A percentile compares a stretch with the other conserved stretches of the same genome.
phyloP scores from a whole-genome alignment of 2,888 invertebrate genomes.

The Scaptomyza parva region DNA sequence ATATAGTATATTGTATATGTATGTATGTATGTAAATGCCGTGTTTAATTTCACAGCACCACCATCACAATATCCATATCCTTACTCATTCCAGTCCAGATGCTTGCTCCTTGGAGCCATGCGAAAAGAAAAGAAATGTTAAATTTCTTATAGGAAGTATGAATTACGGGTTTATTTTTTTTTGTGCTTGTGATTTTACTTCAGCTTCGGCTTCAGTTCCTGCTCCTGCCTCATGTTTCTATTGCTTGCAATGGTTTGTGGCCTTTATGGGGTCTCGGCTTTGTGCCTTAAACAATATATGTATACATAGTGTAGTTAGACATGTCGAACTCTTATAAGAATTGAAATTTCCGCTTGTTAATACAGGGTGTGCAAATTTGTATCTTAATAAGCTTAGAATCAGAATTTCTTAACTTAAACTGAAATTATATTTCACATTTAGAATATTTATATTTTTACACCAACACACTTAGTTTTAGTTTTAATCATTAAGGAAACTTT shows the following conservation, averaged over 20 bases:
- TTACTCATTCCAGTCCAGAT: conserved; percentile 61
- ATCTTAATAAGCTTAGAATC: neutral
- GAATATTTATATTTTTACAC: no score
- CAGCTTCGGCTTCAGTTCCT: neutral
- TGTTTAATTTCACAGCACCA: conserved; percentile 25
- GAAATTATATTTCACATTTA: no score
- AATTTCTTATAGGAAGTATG: conserved; percentile 72
- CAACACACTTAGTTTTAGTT: no score
- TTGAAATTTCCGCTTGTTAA: conserved; percentile 8
- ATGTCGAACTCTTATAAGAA: conserved; percentile 52
- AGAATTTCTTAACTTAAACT: no score
- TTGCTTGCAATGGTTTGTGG: conserved; percentile 32
- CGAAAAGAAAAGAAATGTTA: conserved; percentile 70
- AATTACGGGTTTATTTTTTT: conserved; percentile 64
- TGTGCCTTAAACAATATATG: conserved; percentile 59
- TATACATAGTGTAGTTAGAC: conserved; percentile 43
- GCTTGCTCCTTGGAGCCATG: conserved; percentile 11
- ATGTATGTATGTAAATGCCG: conserved; percentile 9
- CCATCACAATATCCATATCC: conserved; percentile 59
- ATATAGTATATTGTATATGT: neutral
- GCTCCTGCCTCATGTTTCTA: conserved; percentile 5
- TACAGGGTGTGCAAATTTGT: conserved; percentile 52
- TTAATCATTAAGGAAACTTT: no score
- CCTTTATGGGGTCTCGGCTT: conserved; percentile 37
- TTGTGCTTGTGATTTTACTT: conserved; percentile 19